Evolutionary conservation across 2,113 vertebrate species (phyloP).

Genomic region (Rhynchomys soricoides): DNA sequence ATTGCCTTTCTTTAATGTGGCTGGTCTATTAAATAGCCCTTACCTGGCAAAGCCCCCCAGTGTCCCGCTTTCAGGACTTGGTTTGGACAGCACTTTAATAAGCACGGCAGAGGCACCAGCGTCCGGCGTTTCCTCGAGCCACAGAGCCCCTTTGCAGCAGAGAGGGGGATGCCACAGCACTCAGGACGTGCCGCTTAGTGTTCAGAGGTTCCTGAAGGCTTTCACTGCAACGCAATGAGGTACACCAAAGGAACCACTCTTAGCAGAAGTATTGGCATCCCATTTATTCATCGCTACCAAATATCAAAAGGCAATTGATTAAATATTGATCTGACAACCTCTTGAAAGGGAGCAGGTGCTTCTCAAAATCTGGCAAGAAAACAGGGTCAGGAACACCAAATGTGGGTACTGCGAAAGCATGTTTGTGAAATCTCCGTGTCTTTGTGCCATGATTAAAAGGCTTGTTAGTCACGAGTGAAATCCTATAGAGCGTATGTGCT

Average conservation of each 20-base stretch:
- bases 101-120: conserved; percentile 46
- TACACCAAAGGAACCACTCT: conserved; percentile 68
- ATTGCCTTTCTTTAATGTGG: conserved; percentile 77
- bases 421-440: conserved; percentile 79
- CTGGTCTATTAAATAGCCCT: conserved; percentile 78
- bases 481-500: conserved; percentile 67
- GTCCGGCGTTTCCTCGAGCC: neutral
- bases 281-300: conserved; percentile 73
- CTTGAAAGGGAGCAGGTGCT: conserved; percentile 78
- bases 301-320: conserved; percentile 81
- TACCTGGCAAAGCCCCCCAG: conserved; percentile 71
- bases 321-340: conserved; percentile 80
- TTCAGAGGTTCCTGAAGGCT: conserved; percentile 64
- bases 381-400: conserved; percentile 76
- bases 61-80: conserved; percentile 72
- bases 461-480: conserved; percentile 79
- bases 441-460: conserved; percentile 80
- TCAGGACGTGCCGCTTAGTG: conserved; percentile 56
- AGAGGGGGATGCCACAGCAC: neutral
- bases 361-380: conserved; percentile 73
- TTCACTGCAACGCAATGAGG: conserved; percentile 54
- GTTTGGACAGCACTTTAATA: conserved; percentile 68
- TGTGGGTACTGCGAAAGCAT: conserved; percentile 61
- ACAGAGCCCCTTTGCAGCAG: conserved; percentile 12
- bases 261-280: conserved; percentile 74